These are phyloP conservation scores for Sylvia atricapilla DNA, from an alignment of 2,113 vertebrate species.

Conservation along the genomic window DNA sequence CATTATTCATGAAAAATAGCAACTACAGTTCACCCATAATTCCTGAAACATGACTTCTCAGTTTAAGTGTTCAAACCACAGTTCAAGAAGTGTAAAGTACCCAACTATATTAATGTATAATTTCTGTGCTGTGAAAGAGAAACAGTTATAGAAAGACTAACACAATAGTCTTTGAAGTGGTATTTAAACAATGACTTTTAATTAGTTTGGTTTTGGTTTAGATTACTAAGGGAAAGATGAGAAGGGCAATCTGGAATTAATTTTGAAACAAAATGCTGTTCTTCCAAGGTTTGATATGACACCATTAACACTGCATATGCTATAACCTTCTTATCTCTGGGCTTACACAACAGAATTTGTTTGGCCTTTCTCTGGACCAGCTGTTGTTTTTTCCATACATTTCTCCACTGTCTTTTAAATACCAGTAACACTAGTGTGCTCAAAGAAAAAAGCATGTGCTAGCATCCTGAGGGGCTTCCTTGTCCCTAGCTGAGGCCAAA, in stretches of 20 bases:
- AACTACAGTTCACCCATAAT: neutral
- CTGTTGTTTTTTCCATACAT: neutral
- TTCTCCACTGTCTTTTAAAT: neutral
- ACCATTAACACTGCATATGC: neutral
- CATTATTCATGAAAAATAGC: neutral
- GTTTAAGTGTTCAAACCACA: neutral
- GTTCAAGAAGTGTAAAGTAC: neutral
- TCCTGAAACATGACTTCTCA: neutral
- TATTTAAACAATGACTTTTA: neutral
- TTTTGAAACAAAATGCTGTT: neutral
- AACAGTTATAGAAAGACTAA: neutral
- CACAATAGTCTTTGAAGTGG: neutral
- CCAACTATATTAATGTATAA: neutral
- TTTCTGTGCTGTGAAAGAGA: neutral
- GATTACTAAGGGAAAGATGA: neutral
- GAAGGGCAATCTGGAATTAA: neutral
- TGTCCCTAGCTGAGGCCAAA: neutral
- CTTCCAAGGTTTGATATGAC: neutral
- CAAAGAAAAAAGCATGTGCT: neutral
- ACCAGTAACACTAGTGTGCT: neutral
- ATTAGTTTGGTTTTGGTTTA: neutral
- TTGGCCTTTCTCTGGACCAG: neutral
- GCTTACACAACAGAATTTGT: neutral
- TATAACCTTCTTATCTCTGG: neutral
- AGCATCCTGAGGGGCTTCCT: neutral